Conservation (phyloP, 1,140 invertebrate genomes). For the Luehdorfia chinensis region DNA sequence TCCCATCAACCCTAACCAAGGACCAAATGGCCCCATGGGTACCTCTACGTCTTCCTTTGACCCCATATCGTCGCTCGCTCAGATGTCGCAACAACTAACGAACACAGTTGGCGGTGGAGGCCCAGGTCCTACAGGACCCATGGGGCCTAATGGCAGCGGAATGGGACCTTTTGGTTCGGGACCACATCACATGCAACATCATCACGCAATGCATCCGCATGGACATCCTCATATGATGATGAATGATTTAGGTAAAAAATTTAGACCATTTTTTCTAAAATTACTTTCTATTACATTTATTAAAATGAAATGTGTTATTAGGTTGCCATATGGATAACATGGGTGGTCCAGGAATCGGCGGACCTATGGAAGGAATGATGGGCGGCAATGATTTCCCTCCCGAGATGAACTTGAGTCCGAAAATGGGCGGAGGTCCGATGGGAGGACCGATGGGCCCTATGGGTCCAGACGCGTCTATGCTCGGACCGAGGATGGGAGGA, state of each 20-base stretch:
- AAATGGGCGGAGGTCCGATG: slow-evolving; percentile 78
- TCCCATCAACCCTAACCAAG: slow-evolving; percentile 87
- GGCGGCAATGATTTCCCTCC: slow-evolving; percentile 72
- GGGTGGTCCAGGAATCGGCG: slow-evolving; percentile 69
- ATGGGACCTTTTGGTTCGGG: slow-evolving; percentile 78
- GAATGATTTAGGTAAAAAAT: slow-evolving; percentile 61
- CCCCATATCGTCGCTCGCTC: slow-evolving; percentile 94
- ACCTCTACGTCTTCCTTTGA: slow-evolving; percentile 86
- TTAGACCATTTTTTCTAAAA: no score
- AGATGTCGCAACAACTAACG: slow-evolving; percentile 95
- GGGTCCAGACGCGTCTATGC: slow-evolving; percentile 71
- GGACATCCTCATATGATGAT: slow-evolving; percentile 70
- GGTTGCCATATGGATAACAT: slow-evolving; percentile 78
- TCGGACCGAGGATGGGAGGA: slow-evolving; percentile 73
- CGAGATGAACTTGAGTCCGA: slow-evolving; percentile 78
- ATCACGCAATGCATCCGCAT: slow-evolving; percentile 67
- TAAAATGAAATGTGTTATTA: slow-evolving; percentile 21
- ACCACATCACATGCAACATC: slow-evolving; percentile 67
- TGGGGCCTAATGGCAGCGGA: slow-evolving; percentile 74
- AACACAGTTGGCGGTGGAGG: slow-evolving; percentile 79
- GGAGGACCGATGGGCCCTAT: slow-evolving; percentile 72
- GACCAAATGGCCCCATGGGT: slow-evolving; percentile 60
- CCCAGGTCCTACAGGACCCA: slow-evolving; percentile 74
- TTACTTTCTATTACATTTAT: not conserved
- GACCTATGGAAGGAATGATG: slow-evolving; percentile 75